Base-by-base conservation (phyloP, 2,888 invertebrate species). In the Eilema caniola region DNA sequence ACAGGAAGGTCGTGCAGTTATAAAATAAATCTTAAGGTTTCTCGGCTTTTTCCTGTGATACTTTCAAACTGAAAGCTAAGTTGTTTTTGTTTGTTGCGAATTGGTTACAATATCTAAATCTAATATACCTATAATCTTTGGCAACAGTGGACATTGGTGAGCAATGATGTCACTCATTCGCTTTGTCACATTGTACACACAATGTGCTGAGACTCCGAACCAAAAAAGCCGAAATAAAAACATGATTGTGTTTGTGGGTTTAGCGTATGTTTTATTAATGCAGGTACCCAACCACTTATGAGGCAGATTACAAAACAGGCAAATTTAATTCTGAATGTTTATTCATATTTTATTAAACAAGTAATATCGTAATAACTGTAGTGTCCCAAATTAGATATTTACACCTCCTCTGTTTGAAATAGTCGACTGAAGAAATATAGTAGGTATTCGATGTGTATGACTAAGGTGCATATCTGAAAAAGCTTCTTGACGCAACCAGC, bases 131-230 rank as follows among this genome's bases (percentile, higher is more conserved):
- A 75, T 76, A 37, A 75, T 78, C 71, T 79, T 79, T 73, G 70
- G 75, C 74, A 72, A 72, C 61, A 47, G 23, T 78, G 82, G 85
- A 87, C 88, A 89, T 90, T 90, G 83, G 84, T 83, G 82, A 85
- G 85, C 87, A 87, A 85, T 92, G 92, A 92, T 91, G 92, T 93
- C 92, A 93, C 89, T 89, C 84, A 85, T 85, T 82, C 83, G 85
- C 84, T 86, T 86, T 88, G 90, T 91, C 89, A 89, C 86, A 84
- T 88, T 90, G 85, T 89, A 88, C 85, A 82, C 64, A 69, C 59
- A 59, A 64, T n/a, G 16, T 59, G 59, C 8, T 61, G 33, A 59
- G 72, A 71, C 41, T 86, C 33, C 5, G 79, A 76, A 76, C 33
- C 33, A 81, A 86, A 83, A 90, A 91, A 41, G 16, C 41, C 41